A percentile compares a stretch with the other conserved stretches of the same genome.
phyloP scores from a whole-genome alignment of 2,797 vertebrate species.

The Enteromius mattozi region DNA sequence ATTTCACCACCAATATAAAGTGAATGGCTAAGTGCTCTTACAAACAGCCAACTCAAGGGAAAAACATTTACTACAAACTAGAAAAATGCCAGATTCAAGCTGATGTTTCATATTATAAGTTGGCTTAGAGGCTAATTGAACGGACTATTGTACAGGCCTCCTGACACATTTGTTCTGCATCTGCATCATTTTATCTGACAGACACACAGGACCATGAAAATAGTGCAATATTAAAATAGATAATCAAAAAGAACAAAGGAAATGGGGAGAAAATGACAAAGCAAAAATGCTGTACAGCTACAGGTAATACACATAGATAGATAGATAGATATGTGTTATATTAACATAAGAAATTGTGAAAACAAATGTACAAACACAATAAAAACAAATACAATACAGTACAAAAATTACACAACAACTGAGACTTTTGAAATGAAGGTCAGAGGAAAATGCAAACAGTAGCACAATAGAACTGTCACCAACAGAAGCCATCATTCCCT shows the following conservation, averaged over 20 bases:
- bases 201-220: neutral
- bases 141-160: neutral
- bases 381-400: neutral
- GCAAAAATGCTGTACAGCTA: neutral
- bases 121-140: neutral
- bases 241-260: neutral
- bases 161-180: neutral
- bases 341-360: neutral
- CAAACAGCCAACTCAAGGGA: neutral
- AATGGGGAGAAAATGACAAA: neutral
- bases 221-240: neutral
- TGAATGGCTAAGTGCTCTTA: slow-evolving; percentile 1
- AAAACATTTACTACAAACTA: slow-evolving; percentile 13
- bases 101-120: neutral
- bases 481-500: slow-evolving; percentile 49
- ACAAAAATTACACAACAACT: neutral
- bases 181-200: neutral
- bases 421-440: neutral
- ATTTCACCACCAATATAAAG: slow-evolving; percentile 21
- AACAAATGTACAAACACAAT: neutral
- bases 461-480: slow-evolving; percentile 40
- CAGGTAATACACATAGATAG: neutral
- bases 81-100: neutral
- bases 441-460: slow-evolving; percentile 14
- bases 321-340: too few species aligned